These are phyloP conservation scores for Dallia pectoralis DNA, from an alignment of 2,797 vertebrate species.

Conservation along the genomic window DNA sequence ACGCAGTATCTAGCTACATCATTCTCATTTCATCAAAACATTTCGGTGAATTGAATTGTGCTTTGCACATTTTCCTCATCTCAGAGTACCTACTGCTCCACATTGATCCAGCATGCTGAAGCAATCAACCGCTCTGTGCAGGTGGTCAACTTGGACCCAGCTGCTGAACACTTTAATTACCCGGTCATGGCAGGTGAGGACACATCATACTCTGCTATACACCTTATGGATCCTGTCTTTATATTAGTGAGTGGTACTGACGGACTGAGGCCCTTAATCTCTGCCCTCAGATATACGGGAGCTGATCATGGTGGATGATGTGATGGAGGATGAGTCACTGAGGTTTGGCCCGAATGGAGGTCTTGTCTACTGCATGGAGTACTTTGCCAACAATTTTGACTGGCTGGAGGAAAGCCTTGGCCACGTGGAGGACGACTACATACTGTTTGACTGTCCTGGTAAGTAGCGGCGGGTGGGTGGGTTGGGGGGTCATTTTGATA, in stretches of 20 bases:
- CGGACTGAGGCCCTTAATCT: not conserved
- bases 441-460: slow-evolving; percentile 98
- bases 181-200: slow-evolving; percentile 90
- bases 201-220: not conserved
- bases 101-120: slow-evolving; percentile 87
- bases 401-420: slow-evolving; percentile 93
- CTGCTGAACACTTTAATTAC: slow-evolving; percentile 90
- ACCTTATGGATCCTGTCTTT: not conserved
- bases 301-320: slow-evolving; percentile 93
- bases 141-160: slow-evolving; percentile 95
- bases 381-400: slow-evolving; percentile 92
- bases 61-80: not conserved
- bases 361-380: slow-evolving; percentile 98
- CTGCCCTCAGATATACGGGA: slow-evolving; percentile 86
- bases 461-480: slow-evolving; percentile 23
- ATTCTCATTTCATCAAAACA: not conserved
- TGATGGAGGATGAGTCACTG: slow-evolving; percentile 92
- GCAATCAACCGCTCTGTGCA: slow-evolving; percentile 86
- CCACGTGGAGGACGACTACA: slow-evolving; percentile 93
- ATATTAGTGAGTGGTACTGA: not conserved
- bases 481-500: not conserved
- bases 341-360: slow-evolving; percentile 94
- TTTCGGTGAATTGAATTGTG: too few species aligned
- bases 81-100: slow-evolving; percentile 96
- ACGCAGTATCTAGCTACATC: not conserved